phyloP scores from a whole-genome alignment of 2,113 vertebrate species.

The Cygnus atratus region DNA sequence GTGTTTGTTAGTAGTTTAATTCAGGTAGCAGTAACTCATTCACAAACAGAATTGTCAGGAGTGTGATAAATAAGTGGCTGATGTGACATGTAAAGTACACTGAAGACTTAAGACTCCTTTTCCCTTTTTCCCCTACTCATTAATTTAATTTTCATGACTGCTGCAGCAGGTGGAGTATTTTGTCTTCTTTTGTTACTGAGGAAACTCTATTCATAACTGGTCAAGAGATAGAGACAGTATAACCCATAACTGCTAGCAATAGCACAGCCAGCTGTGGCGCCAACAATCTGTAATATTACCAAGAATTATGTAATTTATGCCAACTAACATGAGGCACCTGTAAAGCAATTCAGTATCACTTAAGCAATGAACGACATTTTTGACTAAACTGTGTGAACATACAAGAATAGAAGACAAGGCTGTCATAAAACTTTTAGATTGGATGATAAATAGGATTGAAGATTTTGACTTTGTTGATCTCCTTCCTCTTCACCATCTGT shows the following conservation, averaged over 20 bases:
- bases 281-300: slow-evolving; percentile 38
- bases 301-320: slow-evolving; percentile 28
- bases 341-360: neutral
- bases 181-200: slow-evolving; percentile 72
- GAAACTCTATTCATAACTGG: slow-evolving; percentile 73
- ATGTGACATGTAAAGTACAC: slow-evolving; percentile 27
- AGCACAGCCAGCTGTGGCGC: slow-evolving; percentile 52
- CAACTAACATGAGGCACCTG: slow-evolving; percentile 25
- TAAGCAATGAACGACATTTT: neutral
- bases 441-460: neutral
- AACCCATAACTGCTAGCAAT: slow-evolving; percentile 61
- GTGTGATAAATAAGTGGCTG: slow-evolving; percentile 51
- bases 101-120: slow-evolving; percentile 22
- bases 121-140: slow-evolving; percentile 23
- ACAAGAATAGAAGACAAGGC: neutral
- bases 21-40: slow-evolving; percentile 53
- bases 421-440: neutral
- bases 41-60: slow-evolving; percentile 56
- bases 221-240: slow-evolving; percentile 48
- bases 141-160: slow-evolving; percentile 72
- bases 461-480: neutral
- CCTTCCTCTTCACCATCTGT: neutral
- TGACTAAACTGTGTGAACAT: neutral
- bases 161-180: slow-evolving; percentile 74
- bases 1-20: slow-evolving; percentile 51